Base-by-base conservation (phyloP, 2,888 invertebrate species). In the Neoascia interrupta region DNA sequence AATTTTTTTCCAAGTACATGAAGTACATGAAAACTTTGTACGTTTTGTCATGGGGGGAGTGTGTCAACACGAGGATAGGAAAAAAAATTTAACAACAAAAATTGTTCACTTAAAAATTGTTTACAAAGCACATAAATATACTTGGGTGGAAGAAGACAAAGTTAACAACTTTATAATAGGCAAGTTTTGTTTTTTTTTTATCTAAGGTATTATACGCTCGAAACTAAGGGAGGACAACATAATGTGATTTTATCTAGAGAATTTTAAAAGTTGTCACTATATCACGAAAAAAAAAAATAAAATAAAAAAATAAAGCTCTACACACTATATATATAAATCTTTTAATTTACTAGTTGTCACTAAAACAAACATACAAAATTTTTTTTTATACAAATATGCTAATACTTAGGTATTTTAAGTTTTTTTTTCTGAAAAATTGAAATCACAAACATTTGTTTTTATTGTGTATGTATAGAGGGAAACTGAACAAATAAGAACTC, bases 91-190 rank as follows among this genome's bases (percentile, higher is more conserved):
- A 8, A 45, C 15, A 21, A 34, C 10, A 34, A 68, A 54, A 37
- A 16, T 19, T n/a, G n/a, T n/a, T n/a, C n/a, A n/a, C n/a, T 18
- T 43, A 13, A 37, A 16, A 43, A 49, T 39, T 60, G 34, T 53
- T 45, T 58, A 72, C 66, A 72, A 79, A 79, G 60, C 76, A 79
- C 72, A 79, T 60, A 72, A 66, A 72, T 76, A 79, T 79, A 72
- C 72, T 79, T 13, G 47, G 34, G 28, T 72, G 60, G 21, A 31
- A 34, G 31, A 21, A 49, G 49, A 49, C 21, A 68, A 39, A 68
- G 28, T 10, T 47, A 34, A 51, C 36, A 26, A 37, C 11, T 43
- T 41, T 41, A 28, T 56, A n/a, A n/a, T n/a, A n/a, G n/a, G n/a
- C n/a, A n/a, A n/a, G n/a, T n/a, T n/a, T n/a, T n/a, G n/a, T n/a